Base-by-base conservation (phyloP, 2,888 invertebrate genomes). In the Latrodectus elegans region DNA sequence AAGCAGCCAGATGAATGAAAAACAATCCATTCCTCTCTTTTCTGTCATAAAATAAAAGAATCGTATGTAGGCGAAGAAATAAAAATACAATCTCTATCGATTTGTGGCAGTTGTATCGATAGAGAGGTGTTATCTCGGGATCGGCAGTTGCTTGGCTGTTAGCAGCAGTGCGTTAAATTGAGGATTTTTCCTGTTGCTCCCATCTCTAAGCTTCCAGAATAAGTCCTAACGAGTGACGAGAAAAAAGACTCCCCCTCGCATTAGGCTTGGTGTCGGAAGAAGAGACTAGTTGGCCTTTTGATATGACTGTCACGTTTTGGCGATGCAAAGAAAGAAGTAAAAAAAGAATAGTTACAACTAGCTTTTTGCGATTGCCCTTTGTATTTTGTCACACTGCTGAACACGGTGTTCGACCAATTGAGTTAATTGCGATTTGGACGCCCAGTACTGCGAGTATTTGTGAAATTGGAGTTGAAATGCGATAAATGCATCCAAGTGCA, bases 81-180 rank as follows among this genome's bases (percentile, higher is more conserved):
- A 38, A 38, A 38, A 15, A 55, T 14, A 26, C 8, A 70, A 3
- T 52, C 67, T 52, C 76, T 76, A 76, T 83, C 76, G 83, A 81
- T 81, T 81, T 81, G 81, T 73, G 81, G 81, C 81, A 74, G 81
- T 65, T 17, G 52, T 26, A 79, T 79, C 70, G 81, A 81, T 65
- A 74, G 38, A 67, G 64, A 83, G 83, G 83, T 83, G 83, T 71
- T 83, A 83, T 83, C 83, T 83, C 17, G 64, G 73, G 76, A 83
- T 83, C 83, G 70, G 52, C 26, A 64, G 76, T 83, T 83, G 83
- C 83, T 83, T 51, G 76, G 83, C 52, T 76, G 51, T 70, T 71
- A 51, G 76, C 83, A 83, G 26, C 76, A 70, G 55, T 71, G 76
- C 83, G 76, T 83, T 83, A 83, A 83, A 83, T 83, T 83, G 83